Evolutionary conservation across 2,888 invertebrate species (phyloP).

Genomic region (Proisotoma minuta): DNA sequence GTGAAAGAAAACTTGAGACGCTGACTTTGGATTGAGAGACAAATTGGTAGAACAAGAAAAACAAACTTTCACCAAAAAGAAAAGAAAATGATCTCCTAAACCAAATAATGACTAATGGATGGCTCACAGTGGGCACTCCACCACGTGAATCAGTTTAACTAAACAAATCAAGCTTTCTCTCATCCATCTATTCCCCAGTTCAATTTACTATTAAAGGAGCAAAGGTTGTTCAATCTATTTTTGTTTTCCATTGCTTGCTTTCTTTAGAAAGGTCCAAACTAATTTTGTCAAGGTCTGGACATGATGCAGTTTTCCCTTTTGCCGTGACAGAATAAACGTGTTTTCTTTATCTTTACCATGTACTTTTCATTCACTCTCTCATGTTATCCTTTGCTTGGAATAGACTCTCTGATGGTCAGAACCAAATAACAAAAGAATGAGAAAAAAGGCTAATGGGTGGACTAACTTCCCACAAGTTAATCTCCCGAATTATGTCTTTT

Average conservation of each 20-base stretch:
- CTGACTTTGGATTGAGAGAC: too few relatives aligned
- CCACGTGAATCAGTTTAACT: background rate
- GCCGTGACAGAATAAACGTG: too few relatives aligned
- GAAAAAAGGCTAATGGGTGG: background rate
- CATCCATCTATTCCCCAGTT: background rate
- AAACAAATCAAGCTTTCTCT: background rate
- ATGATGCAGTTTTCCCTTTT: too few relatives aligned
- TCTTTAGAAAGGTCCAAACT: too few relatives aligned
- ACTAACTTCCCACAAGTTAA: background rate
- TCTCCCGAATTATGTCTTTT: background rate
- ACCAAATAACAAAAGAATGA: too few relatives aligned
- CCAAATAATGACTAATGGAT: background rate
- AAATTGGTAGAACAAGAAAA: background rate
- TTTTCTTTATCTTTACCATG: too few relatives aligned
- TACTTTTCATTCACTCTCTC: too few relatives aligned
- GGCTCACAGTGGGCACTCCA: background rate
- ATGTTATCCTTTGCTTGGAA: too few relatives aligned
- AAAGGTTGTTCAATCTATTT: background rate
- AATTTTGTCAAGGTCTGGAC: too few relatives aligned
- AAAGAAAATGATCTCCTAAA: background rate
- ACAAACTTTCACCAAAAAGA: background rate
- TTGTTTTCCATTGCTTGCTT: background rate
- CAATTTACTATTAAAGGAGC: background rate
- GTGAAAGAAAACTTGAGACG: too few relatives aligned
- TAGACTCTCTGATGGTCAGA: too few relatives aligned